These are phyloP conservation scores for Melierax canorus DNA, from an alignment of 2,113 vertebrate species.

Conservation along the genomic window DNA sequence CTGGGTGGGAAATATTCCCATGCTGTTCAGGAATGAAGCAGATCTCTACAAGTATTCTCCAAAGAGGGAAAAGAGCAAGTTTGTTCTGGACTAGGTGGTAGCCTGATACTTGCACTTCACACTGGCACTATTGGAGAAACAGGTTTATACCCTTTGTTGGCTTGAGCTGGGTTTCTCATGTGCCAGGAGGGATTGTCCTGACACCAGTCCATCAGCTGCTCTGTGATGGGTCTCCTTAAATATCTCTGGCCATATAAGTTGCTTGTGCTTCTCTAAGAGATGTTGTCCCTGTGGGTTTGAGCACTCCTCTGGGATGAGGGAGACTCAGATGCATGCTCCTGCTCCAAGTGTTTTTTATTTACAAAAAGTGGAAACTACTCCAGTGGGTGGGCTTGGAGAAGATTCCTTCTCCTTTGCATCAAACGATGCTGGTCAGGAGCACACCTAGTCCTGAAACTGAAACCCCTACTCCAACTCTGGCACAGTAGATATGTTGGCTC, in stretches of 20 bases:
- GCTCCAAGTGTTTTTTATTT: not conserved
- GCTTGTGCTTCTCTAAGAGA: not conserved
- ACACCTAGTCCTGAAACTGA: not conserved
- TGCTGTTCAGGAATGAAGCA: not conserved
- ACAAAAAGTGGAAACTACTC: not conserved
- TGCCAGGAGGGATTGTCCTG: not conserved
- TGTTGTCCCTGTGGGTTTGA: not conserved
- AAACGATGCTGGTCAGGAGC: fast-evolving
- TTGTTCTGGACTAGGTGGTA: not conserved
- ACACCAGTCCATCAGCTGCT: not conserved
- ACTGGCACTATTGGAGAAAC: not conserved
- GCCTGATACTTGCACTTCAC: not conserved
- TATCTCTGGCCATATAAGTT: not conserved
- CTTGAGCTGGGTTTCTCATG: not conserved
- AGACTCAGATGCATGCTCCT: not conserved
- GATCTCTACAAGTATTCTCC: not conserved
- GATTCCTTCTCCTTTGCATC: not conserved
- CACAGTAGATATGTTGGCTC: not conserved
- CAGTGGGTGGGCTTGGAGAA: not conserved
- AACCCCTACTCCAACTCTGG: not conserved
- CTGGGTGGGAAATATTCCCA: not conserved
- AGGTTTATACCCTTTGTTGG: not conserved
- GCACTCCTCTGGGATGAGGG: not conserved
- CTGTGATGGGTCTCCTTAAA: not conserved
- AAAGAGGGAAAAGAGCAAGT: not conserved